A percentile compares a stretch with the other conserved stretches of the same genome.
Conservation (phyloP, 2,797 vertebrate species). For the Chelon labrosus region DNA sequence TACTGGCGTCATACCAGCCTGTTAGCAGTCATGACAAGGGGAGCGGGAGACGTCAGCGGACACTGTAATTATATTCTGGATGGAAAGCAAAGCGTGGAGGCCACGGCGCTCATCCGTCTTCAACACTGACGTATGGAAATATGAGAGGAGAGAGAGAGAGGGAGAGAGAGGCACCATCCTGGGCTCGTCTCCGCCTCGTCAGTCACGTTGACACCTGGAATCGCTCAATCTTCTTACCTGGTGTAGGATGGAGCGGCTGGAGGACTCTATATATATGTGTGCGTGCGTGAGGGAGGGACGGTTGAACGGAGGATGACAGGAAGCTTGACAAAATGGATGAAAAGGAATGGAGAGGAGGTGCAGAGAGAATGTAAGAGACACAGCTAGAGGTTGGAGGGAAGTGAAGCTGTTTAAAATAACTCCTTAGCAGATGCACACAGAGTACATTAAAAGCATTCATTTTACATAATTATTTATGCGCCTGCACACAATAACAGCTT, state of each 20-base stretch:
- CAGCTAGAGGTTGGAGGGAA: constrained; percentile 38
- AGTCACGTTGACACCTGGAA: constrained; percentile 66
- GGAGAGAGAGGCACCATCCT: constrained; percentile 14
- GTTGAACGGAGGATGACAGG: constrained; percentile 30
- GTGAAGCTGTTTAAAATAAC: constrained; percentile 27
- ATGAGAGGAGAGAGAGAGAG: constrained; percentile 33
- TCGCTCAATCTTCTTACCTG: constrained; percentile 68
- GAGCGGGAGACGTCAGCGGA: constrained; percentile 22
- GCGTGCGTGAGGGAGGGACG: constrained; percentile 6
- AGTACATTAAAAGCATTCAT: constrained; percentile 13
- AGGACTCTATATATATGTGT: constrained; percentile 3
- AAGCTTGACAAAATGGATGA: constrained; percentile 56
- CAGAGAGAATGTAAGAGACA: constrained; percentile 30
- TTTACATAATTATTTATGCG: constrained; percentile 14
- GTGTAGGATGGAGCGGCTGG: constrained; percentile 37
- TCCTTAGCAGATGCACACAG: constrained; percentile 13
- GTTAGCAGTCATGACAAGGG: constrained; percentile 29
- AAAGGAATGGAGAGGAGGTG: constrained; percentile 22
- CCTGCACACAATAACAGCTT: constrained; percentile 28
- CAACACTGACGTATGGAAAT: constrained; percentile 45
- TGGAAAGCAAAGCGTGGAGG: constrained; percentile 30
- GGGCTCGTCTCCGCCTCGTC: constrained; percentile 52
- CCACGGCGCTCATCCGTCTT: constrained; percentile 60
- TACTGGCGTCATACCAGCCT: not conserved
- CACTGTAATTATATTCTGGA: constrained; percentile 55